Conservation (phyloP, 2,797 vertebrate genomes). For the Odontamblyopus rebecca region DNA sequence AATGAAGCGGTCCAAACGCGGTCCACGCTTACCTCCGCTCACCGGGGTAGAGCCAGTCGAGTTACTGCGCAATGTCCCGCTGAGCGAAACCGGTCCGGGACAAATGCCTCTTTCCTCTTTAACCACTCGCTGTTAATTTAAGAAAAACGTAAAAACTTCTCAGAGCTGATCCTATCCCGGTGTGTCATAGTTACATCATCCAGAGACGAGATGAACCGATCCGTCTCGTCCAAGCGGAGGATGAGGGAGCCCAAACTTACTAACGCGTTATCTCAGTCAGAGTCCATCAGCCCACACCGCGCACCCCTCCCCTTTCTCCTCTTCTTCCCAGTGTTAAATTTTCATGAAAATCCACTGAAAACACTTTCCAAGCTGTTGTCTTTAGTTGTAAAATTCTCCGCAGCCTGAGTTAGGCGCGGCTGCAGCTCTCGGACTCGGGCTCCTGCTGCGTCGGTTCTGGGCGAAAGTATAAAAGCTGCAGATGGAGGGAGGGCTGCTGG, state of each 20-base stretch:
- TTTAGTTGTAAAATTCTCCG: conserved; percentile 46
- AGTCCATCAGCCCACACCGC: conserved; percentile 56
- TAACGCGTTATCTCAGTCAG: conserved; percentile 64
- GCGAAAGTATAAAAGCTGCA: conserved; percentile 33
- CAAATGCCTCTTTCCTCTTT: conserved; percentile 18
- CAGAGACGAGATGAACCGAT: conserved; percentile 34
- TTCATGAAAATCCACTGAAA: conserved; percentile 36
- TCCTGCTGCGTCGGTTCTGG: conserved; percentile 66
- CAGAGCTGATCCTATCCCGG: conserved; percentile 19
- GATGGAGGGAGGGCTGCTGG: conserved; percentile 32
- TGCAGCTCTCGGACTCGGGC: conserved; percentile 50
- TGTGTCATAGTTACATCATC: conserved; percentile 68
- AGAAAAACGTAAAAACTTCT: conserved; percentile 15
- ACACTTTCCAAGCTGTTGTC: conserved; percentile 43
- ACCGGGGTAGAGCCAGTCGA: conserved; percentile 39
- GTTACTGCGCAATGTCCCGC: conserved; percentile 54
- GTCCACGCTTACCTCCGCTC: conserved; percentile 52
- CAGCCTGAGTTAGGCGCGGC: conserved; percentile 51
- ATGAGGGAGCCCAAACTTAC: conserved; percentile 39
- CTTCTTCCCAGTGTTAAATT: conserved; percentile 24
- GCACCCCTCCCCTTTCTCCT: conserved; percentile 59
- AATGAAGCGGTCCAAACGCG: conserved; percentile 8
- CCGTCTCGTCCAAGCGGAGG: conserved; percentile 39
- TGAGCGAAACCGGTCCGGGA: conserved; percentile 37
- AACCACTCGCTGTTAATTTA: conserved; percentile 20